Percentiles rank a stretch among this genome's conserved stretches.
These are phyloP conservation scores for Drosophila anomelani DNA, from an alignment of 2,888 invertebrate species.

Conservation along the genomic window DNA sequence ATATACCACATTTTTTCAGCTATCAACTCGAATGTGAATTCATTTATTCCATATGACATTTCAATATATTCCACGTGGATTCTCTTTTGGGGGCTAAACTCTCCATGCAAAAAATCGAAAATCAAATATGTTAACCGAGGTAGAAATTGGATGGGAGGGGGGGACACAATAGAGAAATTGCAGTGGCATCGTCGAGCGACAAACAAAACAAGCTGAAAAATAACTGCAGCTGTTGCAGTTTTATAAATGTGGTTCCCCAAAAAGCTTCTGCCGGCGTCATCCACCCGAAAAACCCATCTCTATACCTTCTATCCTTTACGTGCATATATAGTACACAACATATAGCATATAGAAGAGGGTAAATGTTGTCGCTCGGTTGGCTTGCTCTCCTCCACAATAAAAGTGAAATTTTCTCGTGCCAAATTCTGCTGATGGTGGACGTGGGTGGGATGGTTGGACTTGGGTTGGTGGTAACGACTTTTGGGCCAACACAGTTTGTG, in stretches of 20 bases:
- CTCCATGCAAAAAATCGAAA: conserved; percentile 50
- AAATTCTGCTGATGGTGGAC: conserved; percentile 39
- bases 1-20: conserved; percentile 13
- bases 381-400: conserved; percentile 42
- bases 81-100: neutral
- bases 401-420: conserved; percentile 52
- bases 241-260: conserved; percentile 68
- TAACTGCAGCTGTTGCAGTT: conserved; percentile 79
- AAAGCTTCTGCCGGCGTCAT: conserved; percentile 19
- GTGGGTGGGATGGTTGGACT: conserved; percentile 2
- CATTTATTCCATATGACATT: conserved; percentile 30
- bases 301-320: conserved; percentile 14
- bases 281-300: conserved; percentile 32
- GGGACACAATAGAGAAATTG: conserved; percentile 41
- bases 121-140: conserved; percentile 58
- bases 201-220: conserved; percentile 74
- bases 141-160: conserved; percentile 20
- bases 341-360: conserved; percentile 16
- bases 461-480: conserved; percentile 40
- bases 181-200: conserved; percentile 42
- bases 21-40: conserved; percentile 20
- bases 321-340: conserved; percentile 19
- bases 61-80: conserved; percentile 29
- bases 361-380: conserved; percentile 41
- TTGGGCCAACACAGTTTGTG: conserved; percentile 38